Conservation (phyloP, 2,113 vertebrate genomes). For the Microcebus lehilahytsara region DNA sequence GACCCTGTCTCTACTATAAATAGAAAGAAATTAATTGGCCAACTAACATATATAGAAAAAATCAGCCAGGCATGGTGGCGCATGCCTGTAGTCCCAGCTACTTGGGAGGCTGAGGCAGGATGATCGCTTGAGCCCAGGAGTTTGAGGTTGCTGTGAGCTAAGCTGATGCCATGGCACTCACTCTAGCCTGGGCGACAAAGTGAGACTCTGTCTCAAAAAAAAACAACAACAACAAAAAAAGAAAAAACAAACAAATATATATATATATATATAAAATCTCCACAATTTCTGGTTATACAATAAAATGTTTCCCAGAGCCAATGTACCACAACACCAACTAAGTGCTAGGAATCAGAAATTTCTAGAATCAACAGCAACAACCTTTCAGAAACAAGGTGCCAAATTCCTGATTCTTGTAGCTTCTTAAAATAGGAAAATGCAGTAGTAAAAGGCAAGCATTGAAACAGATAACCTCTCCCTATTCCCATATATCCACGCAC, state of each 20-base stretch:
- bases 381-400: conserved; percentile 18
- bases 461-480: conserved; percentile 4
- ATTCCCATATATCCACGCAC: not conserved
- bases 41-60: too few relatives aligned
- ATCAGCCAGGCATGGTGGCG: too few relatives aligned
- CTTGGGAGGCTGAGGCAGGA: too few relatives aligned
- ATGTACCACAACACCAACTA: not conserved
- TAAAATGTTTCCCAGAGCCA: conserved; percentile 7
- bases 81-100: too few relatives aligned
- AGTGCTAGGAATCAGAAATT: not conserved
- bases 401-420: not conserved
- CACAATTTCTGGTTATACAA: conserved; percentile 44
- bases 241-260: too few relatives aligned
- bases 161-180: too few relatives aligned
- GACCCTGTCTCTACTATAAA: too few relatives aligned
- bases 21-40: too few relatives aligned
- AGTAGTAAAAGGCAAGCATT: not conserved
- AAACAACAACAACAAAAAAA: not conserved
- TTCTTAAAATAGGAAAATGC: conserved; percentile 9
- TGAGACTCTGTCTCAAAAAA: too few relatives aligned
- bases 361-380: conserved; percentile 37
- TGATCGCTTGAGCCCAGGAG: too few relatives aligned
- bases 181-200: too few relatives aligned
- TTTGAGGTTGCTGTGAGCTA: too few relatives aligned
- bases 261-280: not conserved